A percentile compares a stretch with the other conserved stretches of the same genome.
Conservation (phyloP, 2,113 vertebrate genomes). For the Catharus fuscescens region DNA sequence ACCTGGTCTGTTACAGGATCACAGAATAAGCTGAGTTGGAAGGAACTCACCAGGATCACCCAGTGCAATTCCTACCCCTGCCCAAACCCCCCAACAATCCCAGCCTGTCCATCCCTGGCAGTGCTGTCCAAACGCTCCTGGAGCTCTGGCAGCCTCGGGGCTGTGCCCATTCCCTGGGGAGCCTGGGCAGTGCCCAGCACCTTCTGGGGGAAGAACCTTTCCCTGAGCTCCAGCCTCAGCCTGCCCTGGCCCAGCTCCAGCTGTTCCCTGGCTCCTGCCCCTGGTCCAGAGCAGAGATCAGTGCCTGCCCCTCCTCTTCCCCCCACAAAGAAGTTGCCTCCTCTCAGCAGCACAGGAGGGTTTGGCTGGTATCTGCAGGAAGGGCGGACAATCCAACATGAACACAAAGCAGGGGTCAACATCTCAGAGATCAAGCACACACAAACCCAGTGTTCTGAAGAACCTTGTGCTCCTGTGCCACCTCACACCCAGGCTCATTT, state of each 20-base stretch:
- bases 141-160: background rate
- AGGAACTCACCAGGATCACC: rapidly evolving
- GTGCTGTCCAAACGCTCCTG: background rate
- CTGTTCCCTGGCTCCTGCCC: rapidly evolving
- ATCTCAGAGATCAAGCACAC: background rate
- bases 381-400: background rate
- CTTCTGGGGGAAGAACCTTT: background rate
- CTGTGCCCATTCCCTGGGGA: background rate
- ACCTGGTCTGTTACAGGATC: background rate
- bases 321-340: background rate
- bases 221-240: background rate
- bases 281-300: background rate
- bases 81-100: background rate
- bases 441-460: background rate
- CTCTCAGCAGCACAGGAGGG: background rate
- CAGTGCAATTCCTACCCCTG: background rate
- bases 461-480: background rate
- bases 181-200: background rate
- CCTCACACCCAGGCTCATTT: background rate
- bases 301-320: background rate
- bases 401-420: background rate
- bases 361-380: background rate
- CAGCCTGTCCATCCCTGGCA: background rate
- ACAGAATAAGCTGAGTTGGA: rapidly evolving
- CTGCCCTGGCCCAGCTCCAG: background rate